phyloP scores from a whole-genome alignment of 2,888 invertebrate genomes.

The Drosophila demipolita region DNA sequence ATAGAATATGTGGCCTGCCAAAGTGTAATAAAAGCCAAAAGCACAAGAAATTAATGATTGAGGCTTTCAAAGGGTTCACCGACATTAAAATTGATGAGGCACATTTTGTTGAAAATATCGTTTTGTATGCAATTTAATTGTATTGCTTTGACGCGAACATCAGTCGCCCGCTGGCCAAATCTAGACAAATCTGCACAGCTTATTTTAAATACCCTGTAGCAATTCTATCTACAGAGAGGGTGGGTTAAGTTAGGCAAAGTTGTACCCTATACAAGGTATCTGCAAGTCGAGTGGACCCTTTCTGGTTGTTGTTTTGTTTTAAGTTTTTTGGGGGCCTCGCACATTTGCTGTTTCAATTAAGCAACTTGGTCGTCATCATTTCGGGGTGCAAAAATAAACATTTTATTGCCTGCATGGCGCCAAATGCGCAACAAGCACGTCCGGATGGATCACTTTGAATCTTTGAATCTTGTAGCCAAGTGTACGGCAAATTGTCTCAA shows the following conservation, averaged over 20 bases:
- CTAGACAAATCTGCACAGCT: slow-evolving; percentile 47
- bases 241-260: neutral
- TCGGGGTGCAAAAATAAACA: slow-evolving; percentile 70
- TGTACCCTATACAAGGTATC: neutral
- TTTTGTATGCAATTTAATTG: slow-evolving; percentile 16
- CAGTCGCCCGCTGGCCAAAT: slow-evolving; percentile 48
- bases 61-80: slow-evolving; percentile 41
- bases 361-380: slow-evolving; percentile 55
- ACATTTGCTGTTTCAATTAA: slow-evolving; percentile 62
- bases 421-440: slow-evolving; percentile 45
- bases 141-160: slow-evolving; percentile 29
- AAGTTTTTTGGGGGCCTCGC: slow-evolving; percentile 27
- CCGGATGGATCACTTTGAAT: slow-evolving; percentile 43
- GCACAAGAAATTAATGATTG: slow-evolving; percentile 57
- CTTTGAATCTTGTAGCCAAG: slow-evolving; percentile 13
- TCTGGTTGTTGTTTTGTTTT: neutral
- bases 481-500: slow-evolving; percentile 31
- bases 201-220: neutral
- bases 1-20: slow-evolving; percentile 11
- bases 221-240: neutral
- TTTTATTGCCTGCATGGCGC: slow-evolving; percentile 75
- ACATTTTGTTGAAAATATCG: slow-evolving; percentile 5
- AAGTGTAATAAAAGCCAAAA: slow-evolving; percentile 42
- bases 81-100: slow-evolving; percentile 66
- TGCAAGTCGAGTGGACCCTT: neutral